Conservation (phyloP, 2,113 vertebrate genomes). For the Sorex araneus region DNA sequence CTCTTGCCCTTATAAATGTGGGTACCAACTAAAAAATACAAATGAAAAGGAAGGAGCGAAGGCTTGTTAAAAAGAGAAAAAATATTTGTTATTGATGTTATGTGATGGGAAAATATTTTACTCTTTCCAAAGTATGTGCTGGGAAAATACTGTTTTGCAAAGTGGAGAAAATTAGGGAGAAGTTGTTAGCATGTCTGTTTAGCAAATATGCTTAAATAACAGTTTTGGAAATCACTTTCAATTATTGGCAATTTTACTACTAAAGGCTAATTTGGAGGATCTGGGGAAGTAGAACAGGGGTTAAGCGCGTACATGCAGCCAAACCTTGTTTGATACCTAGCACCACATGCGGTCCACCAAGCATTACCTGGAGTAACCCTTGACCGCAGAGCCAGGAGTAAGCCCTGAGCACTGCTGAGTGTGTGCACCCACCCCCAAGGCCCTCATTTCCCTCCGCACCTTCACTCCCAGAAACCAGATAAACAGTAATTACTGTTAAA, state of each 20-base stretch:
- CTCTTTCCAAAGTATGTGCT: neutral
- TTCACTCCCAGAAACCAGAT: too few relatives aligned
- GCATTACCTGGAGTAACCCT: too few relatives aligned
- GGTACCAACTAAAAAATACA: neutral
- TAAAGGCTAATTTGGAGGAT: constrained; percentile 7
- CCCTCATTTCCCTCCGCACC: neutral
- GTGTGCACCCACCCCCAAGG: neutral
- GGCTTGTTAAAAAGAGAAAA: neutral
- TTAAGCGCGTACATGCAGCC: too few relatives aligned
- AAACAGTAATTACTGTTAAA: too few relatives aligned
- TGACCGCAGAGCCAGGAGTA: too few relatives aligned
- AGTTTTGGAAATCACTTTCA: constrained; percentile 2
- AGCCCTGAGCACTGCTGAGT: too few relatives aligned
- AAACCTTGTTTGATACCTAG: too few relatives aligned
- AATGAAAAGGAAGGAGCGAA: neutral
- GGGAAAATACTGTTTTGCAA: constrained; percentile 30
- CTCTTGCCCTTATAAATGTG: neutral
- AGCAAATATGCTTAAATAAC: neutral
- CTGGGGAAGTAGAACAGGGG: neutral
- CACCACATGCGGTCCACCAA: too few relatives aligned
- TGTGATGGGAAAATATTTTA: neutral
- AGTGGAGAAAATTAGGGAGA: constrained; percentile 18
- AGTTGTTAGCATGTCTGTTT: neutral
- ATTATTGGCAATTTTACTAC: constrained; percentile 16
- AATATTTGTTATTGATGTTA: neutral